Conservation (phyloP, 1,140 invertebrate species). For the Pantala flavescens region DNA sequence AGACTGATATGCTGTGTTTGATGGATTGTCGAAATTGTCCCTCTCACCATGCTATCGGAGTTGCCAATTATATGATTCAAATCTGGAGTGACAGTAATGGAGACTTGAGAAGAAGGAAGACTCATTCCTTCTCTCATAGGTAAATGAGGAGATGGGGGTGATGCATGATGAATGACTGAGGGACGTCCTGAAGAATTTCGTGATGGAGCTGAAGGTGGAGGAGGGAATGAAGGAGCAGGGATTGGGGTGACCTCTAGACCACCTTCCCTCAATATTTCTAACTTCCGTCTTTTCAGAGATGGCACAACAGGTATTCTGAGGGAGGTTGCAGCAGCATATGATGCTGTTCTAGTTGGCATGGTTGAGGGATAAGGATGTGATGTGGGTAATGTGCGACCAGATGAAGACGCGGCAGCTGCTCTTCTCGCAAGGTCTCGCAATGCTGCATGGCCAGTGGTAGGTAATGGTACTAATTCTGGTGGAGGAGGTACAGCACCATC, state of each 20-base stretch:
- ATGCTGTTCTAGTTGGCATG: not conserved
- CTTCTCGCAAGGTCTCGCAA: constrained; percentile 18
- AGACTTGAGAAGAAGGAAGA: constrained; percentile 30
- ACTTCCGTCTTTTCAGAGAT: constrained; percentile 53
- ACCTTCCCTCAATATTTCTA: constrained; percentile 60
- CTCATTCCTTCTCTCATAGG: constrained; percentile 21
- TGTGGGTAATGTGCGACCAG: not conserved
- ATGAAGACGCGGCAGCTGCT: not conserved
- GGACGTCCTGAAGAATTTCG: constrained; percentile 27
- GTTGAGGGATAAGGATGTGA: not conserved
- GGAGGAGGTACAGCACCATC: constrained; percentile 9
- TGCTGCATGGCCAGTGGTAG: constrained; percentile 14
- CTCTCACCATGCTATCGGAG: not conserved
- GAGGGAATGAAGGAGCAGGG: constrained; percentile 31
- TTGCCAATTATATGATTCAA: constrained; percentile 39
- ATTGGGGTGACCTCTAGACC: constrained; percentile 60
- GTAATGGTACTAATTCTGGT: not conserved
- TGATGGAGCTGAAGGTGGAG: constrained; percentile 18
- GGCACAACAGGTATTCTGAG: constrained; percentile 17
- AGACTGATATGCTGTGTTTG: not conserved
- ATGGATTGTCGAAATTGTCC: not conserved
- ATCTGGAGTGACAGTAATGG: constrained; percentile 43
- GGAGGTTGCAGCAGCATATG: not conserved
- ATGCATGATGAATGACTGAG: constrained; percentile 29
- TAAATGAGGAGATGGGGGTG: not conserved